Conservation (phyloP, 2,888 invertebrate genomes). For the Papilio demoleus region DNA sequence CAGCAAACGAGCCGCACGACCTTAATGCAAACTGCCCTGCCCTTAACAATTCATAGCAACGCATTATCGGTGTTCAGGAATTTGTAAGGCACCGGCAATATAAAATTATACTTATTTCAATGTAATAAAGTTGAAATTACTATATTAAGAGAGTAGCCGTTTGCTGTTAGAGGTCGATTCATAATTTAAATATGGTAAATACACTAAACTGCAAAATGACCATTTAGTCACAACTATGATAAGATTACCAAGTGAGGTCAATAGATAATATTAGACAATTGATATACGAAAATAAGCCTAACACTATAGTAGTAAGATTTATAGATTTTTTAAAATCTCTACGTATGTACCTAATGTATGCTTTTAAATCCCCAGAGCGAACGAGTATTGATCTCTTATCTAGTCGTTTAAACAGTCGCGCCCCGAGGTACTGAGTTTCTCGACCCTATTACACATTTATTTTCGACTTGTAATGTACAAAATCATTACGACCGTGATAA, state of each 20-base stretch:
- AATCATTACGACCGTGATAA: conserved; percentile 9
- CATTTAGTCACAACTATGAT: background rate
- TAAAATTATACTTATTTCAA: background rate
- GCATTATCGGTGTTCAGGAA: conserved; percentile 24
- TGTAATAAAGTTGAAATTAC: background rate
- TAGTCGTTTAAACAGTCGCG: conserved; percentile 16
- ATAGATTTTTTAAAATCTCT: background rate
- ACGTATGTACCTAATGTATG: background rate
- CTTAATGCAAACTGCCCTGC: conserved; percentile 34
- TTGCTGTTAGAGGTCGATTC: background rate
- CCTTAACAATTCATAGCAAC: conserved; percentile 35
- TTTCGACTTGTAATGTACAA: conserved; percentile 3
- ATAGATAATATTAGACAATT: too few relatives aligned
- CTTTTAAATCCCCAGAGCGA: background rate
- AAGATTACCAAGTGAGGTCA: too few relatives aligned
- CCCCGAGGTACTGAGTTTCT: conserved; percentile 13
- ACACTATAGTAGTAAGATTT: too few relatives aligned
- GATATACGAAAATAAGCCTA: too few relatives aligned
- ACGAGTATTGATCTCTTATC: conserved; percentile 32
- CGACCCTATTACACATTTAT: background rate
- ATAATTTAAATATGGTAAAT: background rate
- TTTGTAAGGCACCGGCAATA: conserved; percentile 1
- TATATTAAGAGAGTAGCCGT: background rate
- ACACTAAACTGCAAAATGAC: background rate
- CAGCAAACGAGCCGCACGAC: conserved; percentile 31